Evolutionary conservation across 1,140 invertebrate genomes (phyloP).

Genomic region (Archivesica marissinica): DNA sequence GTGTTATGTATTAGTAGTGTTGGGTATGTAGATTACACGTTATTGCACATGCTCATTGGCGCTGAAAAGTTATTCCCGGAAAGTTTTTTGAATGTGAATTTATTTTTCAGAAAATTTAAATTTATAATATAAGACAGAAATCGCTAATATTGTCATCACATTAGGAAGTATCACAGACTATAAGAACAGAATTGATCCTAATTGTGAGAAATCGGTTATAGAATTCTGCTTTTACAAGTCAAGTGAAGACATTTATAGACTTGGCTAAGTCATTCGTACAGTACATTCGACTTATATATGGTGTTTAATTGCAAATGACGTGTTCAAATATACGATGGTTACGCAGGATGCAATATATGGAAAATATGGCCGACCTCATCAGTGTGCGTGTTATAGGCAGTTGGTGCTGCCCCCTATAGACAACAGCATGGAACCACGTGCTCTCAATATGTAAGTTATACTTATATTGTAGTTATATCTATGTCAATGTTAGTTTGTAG

Average conservation of each 20-base stretch:
- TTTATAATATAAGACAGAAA: neutral
- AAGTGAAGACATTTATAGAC: neutral
- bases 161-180: neutral
- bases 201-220: no score
- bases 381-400: slow-evolving; percentile 26
- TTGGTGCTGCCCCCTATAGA: slow-evolving; percentile 15
- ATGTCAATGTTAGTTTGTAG: no score
- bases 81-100: no score
- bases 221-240: no score
- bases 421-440: neutral
- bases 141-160: neutral
- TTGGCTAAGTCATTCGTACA: neutral
- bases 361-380: slow-evolving; percentile 5
- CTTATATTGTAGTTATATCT: neutral
- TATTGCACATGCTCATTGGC: neutral
- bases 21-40: neutral
- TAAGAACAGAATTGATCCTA: no score
- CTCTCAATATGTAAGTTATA: neutral
- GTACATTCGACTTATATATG: neutral
- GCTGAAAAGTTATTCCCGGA: no score
- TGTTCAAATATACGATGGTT: slow-evolving; percentile 18
- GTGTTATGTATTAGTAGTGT: neutral
- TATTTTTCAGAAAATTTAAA: no score
- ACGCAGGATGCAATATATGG: slow-evolving; percentile 8
- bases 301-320: neutral